A percentile compares a stretch with the other conserved stretches of the same genome.
Conservation (phyloP, 2,888 invertebrate genomes). For the Scaptodrosophila latifasciaeformis region DNA sequence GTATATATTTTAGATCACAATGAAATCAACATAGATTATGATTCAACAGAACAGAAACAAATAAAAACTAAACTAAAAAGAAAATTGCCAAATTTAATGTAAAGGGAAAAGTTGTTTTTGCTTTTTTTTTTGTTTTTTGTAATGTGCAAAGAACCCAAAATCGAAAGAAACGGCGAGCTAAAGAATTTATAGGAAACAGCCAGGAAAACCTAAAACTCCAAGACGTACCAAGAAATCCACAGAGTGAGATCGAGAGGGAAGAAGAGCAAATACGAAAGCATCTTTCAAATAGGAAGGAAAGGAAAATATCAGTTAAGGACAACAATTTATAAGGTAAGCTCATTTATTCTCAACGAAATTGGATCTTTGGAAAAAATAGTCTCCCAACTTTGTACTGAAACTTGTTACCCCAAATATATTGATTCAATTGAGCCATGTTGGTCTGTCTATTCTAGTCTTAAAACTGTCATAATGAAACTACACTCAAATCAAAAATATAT, state of each 20-base stretch:
- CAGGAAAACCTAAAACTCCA: too few species aligned
- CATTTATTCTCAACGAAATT: too few species aligned
- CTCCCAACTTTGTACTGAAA: too few species aligned
- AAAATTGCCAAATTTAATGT: conserved; percentile 49
- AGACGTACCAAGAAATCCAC: conserved; percentile 5
- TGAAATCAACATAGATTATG: background rate
- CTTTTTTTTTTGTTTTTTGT: background rate
- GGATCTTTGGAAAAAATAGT: too few species aligned
- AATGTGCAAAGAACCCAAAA: background rate
- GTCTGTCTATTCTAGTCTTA: too few species aligned
- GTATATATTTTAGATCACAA: too few species aligned
- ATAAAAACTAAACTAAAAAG: conserved; percentile 18
- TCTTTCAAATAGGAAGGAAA: conserved; percentile 59
- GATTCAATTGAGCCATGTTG: too few species aligned
- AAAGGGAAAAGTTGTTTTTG: too few species aligned
- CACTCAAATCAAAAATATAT: too few species aligned
- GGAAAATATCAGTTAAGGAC: conserved; percentile 64
- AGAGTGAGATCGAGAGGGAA: conserved; percentile 3
- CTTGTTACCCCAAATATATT: too few species aligned
- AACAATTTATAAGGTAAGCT: conserved; percentile 57
- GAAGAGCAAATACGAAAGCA: conserved; percentile 53
- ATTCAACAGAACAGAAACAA: too few species aligned
- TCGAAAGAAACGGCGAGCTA: conserved; percentile 30
- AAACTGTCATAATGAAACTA: too few species aligned
- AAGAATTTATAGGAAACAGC: conserved; percentile 47